A percentile compares a stretch with the other conserved stretches of the same genome.
Conservation (phyloP, 2,888 invertebrate genomes). For the Pyrrhia umbra region DNA sequence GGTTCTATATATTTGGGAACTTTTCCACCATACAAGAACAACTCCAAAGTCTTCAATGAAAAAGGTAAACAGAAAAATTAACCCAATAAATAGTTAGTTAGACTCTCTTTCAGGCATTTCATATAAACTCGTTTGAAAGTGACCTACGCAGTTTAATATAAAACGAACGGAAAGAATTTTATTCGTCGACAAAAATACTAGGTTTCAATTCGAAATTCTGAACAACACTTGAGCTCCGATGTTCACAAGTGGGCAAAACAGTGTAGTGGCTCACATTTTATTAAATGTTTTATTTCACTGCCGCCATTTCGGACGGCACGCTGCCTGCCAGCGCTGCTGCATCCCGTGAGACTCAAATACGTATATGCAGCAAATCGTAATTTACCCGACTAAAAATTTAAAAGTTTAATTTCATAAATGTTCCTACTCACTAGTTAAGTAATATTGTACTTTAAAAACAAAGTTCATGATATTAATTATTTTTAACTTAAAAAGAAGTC, state of each 20-base stretch:
- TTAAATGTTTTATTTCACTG: conserved; percentile 70
- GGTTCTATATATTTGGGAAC: too few relatives aligned
- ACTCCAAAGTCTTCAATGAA: neutral
- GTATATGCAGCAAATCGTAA: neutral
- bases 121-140: neutral
- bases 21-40: too few relatives aligned
- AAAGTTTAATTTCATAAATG: neutral
- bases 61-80: neutral
- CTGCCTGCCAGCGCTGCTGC: neutral
- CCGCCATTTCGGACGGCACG: conserved; percentile 3
- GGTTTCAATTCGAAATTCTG: conserved; percentile 67
- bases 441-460: neutral
- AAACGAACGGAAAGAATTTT: conserved; percentile 2
- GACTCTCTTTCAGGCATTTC: neutral
- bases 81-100: neutral
- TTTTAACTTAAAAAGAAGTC: neutral
- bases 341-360: conserved; percentile 29
- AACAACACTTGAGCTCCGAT: conserved; percentile 72
- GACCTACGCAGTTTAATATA: neutral
- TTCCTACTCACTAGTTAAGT: neutral
- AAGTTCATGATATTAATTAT: neutral
- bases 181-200: conserved; percentile 18
- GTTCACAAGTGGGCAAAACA: conserved; percentile 68
- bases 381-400: neutral
- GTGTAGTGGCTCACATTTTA: conserved; percentile 74